These are phyloP conservation scores for Helicoverpa assulta DNA, from an alignment of 2,888 invertebrate genomes.

Conservation along the genomic window DNA sequence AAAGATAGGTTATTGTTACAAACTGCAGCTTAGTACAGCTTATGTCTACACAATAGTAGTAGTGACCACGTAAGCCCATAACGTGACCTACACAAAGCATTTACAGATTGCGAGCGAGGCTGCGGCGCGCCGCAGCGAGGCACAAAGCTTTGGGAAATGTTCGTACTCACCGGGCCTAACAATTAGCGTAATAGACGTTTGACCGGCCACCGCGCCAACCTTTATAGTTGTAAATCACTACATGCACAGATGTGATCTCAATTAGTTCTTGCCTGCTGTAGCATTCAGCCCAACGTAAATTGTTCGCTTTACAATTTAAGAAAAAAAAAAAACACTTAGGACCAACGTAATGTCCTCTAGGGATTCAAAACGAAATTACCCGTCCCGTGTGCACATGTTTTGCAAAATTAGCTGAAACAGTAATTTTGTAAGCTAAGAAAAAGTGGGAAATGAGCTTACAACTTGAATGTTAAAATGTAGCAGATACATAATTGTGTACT, in stretches of 20 bases:
- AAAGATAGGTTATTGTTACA: slow-evolving; percentile 43
- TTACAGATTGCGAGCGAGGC: slow-evolving; percentile 77
- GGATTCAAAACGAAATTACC: slow-evolving; percentile 10
- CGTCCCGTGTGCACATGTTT: slow-evolving; percentile 5
- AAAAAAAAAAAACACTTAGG: neutral
- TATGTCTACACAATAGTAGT: slow-evolving; percentile 63
- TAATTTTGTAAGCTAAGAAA: slow-evolving; percentile 51
- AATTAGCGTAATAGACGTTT: slow-evolving; percentile 79
- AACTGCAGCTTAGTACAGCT: slow-evolving; percentile 61
- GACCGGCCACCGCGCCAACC: slow-evolving; percentile 62
- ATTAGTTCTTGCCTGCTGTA: slow-evolving; percentile 41
- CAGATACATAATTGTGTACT: slow-evolving; percentile 66
- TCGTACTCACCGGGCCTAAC: slow-evolving; percentile 68
- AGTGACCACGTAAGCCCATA: slow-evolving; percentile 70
- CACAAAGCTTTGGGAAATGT: slow-evolving; percentile 75
- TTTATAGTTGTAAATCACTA: slow-evolving; percentile 62
- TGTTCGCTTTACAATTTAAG: neutral
- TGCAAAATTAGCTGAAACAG: slow-evolving; percentile 21
- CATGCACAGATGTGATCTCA: slow-evolving; percentile 41
- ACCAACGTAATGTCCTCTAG: neutral
- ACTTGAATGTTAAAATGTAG: slow-evolving; percentile 64
- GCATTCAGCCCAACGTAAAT: slow-evolving; percentile 9
- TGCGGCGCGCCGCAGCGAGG: slow-evolving; percentile 72
- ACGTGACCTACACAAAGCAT: slow-evolving; percentile 77
- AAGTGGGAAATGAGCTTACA: slow-evolving; percentile 46